These are phyloP conservation scores for Tachysurus fulvidraco DNA, from an alignment of 2,113 vertebrate genomes.

Conservation along the genomic window DNA sequence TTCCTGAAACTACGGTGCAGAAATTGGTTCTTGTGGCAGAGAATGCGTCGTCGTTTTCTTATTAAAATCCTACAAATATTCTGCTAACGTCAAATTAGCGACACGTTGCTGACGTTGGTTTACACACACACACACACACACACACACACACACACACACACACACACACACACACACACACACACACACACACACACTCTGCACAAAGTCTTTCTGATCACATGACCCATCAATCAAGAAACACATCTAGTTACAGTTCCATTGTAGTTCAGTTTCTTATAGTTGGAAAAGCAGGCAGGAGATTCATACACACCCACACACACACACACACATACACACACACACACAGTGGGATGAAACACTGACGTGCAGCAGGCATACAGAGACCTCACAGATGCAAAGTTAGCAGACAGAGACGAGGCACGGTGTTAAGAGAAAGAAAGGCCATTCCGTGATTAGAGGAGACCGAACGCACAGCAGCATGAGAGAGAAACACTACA, in stretches of 20 bases:
- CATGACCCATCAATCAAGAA: not conserved
- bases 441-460: conserved; percentile 74
- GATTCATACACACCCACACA: not conserved
- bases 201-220: not conserved
- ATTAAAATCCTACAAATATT: not conserved
- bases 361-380: conserved; percentile 35
- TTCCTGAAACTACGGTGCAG: not conserved
- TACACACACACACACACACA: no score
- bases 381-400: not conserved
- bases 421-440: conserved; percentile 68
- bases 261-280: not conserved
- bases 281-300: not conserved
- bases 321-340: not conserved
- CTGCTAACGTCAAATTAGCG: not conserved
- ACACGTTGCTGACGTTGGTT: no score
- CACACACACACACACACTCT: not conserved
- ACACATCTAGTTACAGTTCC: not conserved
- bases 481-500: conserved; percentile 30
- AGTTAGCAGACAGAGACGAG: conserved; percentile 68
- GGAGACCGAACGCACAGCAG: conserved; percentile 44
- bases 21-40: not conserved
- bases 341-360: not conserved
- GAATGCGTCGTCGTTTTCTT: not conserved
- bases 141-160: no score
- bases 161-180: no score